Conservation (phyloP, 2,113 vertebrate genomes). For the Rhynchopsitta pachyrhyncha region DNA sequence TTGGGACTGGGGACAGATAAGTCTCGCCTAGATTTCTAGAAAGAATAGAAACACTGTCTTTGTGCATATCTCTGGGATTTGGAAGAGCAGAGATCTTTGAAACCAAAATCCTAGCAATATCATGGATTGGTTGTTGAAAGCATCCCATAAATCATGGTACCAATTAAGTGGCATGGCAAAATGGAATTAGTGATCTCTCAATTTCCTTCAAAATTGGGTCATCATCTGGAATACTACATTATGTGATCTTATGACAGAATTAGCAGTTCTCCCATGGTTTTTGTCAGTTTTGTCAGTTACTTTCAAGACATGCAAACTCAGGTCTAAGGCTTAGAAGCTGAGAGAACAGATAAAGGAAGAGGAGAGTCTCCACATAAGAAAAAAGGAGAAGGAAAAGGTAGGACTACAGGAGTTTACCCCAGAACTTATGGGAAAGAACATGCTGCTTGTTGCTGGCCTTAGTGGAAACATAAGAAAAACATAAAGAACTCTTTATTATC, state of each 20-base stretch:
- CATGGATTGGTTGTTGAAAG: neutral
- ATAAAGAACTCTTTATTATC: neutral
- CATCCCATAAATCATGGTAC: neutral
- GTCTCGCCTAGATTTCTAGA: constrained; percentile 14
- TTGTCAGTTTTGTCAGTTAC: neutral
- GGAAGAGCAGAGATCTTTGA: neutral
- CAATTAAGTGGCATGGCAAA: neutral
- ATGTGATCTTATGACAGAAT: neutral
- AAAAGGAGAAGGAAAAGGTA: neutral
- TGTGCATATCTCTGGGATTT: neutral
- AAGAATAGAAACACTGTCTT: neutral
- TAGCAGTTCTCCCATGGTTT: neutral
- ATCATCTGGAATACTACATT: neutral
- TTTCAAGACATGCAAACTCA: neutral
- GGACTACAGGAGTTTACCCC: neutral
- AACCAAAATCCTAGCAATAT: neutral
- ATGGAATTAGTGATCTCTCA: neutral
- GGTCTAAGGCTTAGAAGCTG: neutral
- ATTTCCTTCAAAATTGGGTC: neutral
- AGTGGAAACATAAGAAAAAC: neutral
- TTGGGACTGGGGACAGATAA: neutral
- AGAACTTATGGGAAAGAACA: neutral
- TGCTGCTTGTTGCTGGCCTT: neutral
- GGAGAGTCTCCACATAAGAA: neutral
- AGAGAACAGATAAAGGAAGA: neutral